phyloP scores from a whole-genome alignment of 2,797 vertebrate genomes.

The Eulemur albifrons region DNA sequence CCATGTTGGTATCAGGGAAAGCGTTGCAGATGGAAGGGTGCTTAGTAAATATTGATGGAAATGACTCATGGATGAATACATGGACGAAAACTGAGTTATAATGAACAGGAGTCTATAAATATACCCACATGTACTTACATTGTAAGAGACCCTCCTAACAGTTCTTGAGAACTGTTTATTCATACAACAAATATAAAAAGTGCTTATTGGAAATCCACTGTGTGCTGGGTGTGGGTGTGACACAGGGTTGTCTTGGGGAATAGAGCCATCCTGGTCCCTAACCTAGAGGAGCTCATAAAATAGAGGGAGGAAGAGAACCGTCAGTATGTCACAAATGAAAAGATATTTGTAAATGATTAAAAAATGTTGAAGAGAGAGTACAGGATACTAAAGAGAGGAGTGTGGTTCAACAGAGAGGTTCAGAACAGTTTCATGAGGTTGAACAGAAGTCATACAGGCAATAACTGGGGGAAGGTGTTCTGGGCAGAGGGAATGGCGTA shows the following conservation, averaged over 20 bases:
- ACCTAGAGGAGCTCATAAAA: neutral
- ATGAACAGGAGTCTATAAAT: conserved; percentile 35
- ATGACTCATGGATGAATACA: conserved; percentile 14
- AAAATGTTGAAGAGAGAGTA: neutral
- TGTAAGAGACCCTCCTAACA: neutral
- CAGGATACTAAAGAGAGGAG: neutral
- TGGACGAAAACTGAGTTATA: neutral
- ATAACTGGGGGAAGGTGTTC: neutral
- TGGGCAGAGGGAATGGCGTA: neutral
- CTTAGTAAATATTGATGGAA: conserved; percentile 54
- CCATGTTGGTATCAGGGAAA: neutral
- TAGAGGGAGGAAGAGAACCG: neutral
- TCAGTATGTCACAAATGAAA: neutral
- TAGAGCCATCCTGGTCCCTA: neutral
- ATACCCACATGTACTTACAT: neutral
- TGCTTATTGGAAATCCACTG: neutral
- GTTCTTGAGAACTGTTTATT: neutral
- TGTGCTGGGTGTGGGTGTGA: neutral
- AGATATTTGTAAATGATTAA: neutral
- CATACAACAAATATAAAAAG: neutral
- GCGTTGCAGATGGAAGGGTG: neutral
- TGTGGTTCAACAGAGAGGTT: neutral
- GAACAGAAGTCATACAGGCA: neutral
- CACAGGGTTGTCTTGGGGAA: neutral
- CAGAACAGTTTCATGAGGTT: neutral